Evolutionary conservation across 2,888 invertebrate genomes (phyloP), one percentile per base, ranked within the genome.

Genomic region (Cetonia aurata): DNA sequence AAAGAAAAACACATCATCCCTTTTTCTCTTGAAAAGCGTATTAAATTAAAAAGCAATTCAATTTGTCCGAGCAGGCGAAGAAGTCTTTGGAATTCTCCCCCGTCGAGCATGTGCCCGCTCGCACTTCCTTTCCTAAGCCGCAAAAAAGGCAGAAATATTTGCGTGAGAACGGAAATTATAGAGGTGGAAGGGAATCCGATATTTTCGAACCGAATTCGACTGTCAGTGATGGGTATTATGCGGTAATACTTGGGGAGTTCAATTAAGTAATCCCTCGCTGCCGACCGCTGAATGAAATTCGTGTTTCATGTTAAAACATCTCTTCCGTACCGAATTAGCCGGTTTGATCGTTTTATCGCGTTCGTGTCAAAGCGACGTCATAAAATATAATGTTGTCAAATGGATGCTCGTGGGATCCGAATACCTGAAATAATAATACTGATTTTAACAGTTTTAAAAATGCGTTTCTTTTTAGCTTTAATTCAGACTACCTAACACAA

Each of bases 121-220:
- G 25, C 37, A 62, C 48, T 62, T 62, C 62, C 62, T 62, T 33
- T 62, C 62, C 55, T 70, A 73, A 74, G 74, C 75, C 75, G 65
- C 73, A 76, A 75, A 75, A 73, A 70, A 67, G 72, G 56, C 56
- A 72, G 62, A 75, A 73, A 76, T 73, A 75, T 75, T 77, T 72
- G 72, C 75, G 73, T 75, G 77, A 72, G 75, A 77, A 77, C 77
- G 75, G 77, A 77, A 72, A 75, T 74, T 73, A 71, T 68, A 71
- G 56, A 70, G 68, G 68, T 57, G 59, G 71, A 71, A 65, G 71
- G 50, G 70, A 74, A 74, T 66, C 56, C 50, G 52, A 70, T 67
- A 70, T 65, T 67, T 67, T 33, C 41, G 55, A 53, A 44, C 55
- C 48, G 50, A 62, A 62, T 62, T 62, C 48, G 33, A 62, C 50